Evolutionary conservation across 2,888 invertebrate species (phyloP).

Genomic region (Drosophila sordidula): DNA sequence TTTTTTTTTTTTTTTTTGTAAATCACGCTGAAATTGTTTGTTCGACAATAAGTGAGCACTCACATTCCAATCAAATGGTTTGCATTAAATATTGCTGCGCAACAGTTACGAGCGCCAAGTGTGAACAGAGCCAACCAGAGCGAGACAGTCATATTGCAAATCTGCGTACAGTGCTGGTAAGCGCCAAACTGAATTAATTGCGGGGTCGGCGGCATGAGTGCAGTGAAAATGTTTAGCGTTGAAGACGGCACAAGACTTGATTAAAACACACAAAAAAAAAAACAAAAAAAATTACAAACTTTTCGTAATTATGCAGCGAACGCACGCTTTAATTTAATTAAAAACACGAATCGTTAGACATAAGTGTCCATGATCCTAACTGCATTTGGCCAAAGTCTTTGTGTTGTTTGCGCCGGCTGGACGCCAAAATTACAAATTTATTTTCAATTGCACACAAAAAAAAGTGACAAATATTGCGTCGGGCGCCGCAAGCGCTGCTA

Average conservation of each 20-base stretch:
- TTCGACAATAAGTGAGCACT: neutral
- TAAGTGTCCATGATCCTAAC: slow-evolving; percentile 4
- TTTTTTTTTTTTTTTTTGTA: too few species aligned
- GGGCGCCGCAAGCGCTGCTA: slow-evolving; percentile 20
- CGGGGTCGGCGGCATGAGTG: slow-evolving; percentile 69
- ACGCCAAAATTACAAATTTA: slow-evolving; percentile 56
- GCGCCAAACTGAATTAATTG: slow-evolving; percentile 39
- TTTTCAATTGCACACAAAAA: slow-evolving; percentile 51
- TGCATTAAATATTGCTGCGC: slow-evolving; percentile 22
- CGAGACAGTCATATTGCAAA: slow-evolving; percentile 60
- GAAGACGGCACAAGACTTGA: slow-evolving; percentile 68
- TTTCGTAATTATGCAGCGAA: slow-evolving; percentile 47
- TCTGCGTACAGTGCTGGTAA: slow-evolving; percentile 62
- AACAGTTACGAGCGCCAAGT: slow-evolving; percentile 45
- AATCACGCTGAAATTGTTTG: neutral
- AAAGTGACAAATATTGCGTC: slow-evolving; percentile 33
- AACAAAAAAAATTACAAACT: slow-evolving; percentile 59
- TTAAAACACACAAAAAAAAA: slow-evolving; percentile 38
- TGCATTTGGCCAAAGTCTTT: slow-evolving; percentile 25
- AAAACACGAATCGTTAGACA: slow-evolving; percentile 2
- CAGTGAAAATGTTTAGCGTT: slow-evolving; percentile 77
- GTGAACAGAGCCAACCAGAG: slow-evolving; percentile 38
- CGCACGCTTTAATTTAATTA: slow-evolving; percentile 11
- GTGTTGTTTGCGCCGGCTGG: slow-evolving; percentile 58
- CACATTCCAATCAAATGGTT: slow-evolving; percentile 5